Percentiles rank a stretch among this genome's conserved stretches.
These are phyloP conservation scores for Crypturellus undulatus DNA, from an alignment of 2,113 vertebrate genomes.

Conservation along the genomic window DNA sequence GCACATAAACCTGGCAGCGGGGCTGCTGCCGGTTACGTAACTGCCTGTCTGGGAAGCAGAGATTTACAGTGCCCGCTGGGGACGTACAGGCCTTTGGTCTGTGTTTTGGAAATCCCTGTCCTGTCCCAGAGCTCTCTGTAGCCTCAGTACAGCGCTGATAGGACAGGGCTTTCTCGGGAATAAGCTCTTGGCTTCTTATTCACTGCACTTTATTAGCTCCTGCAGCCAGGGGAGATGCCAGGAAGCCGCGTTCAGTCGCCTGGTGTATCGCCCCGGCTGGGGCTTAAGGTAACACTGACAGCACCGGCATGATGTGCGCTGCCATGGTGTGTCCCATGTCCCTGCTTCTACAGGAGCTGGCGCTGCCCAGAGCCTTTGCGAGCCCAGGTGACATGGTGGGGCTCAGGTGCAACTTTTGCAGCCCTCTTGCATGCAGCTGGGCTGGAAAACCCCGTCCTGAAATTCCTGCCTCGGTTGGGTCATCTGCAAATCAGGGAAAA, in stretches of 20 bases:
- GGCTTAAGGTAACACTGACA: too few species aligned
- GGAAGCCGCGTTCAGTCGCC: background rate
- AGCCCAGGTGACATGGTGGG: background rate
- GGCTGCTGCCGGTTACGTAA: background rate
- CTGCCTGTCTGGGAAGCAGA: background rate
- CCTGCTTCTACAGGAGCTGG: too few species aligned
- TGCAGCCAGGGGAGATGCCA: background rate
- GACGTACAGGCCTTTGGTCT: background rate
- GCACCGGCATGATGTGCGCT: too few species aligned
- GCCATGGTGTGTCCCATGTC: background rate
- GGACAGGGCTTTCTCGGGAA: too few species aligned
- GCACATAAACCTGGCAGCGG: background rate
- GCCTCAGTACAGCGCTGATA: background rate
- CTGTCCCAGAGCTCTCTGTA: background rate
- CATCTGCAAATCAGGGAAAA: background rate
- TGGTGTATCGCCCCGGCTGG: background rate
- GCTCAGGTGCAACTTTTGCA: too few species aligned
- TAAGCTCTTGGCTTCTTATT: background rate
- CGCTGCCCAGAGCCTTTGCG: background rate
- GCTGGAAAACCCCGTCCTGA: background rate
- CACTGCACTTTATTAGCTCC: background rate
- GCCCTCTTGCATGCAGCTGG: background rate
- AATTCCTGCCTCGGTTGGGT: background rate
- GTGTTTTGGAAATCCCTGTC: background rate
- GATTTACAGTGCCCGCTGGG: fast-evolving